Percentiles rank a stretch among this genome's conserved stretches.
phyloP scores from a whole-genome alignment of 1,140 invertebrate genomes.

The Drosophila subobscura region DNA sequence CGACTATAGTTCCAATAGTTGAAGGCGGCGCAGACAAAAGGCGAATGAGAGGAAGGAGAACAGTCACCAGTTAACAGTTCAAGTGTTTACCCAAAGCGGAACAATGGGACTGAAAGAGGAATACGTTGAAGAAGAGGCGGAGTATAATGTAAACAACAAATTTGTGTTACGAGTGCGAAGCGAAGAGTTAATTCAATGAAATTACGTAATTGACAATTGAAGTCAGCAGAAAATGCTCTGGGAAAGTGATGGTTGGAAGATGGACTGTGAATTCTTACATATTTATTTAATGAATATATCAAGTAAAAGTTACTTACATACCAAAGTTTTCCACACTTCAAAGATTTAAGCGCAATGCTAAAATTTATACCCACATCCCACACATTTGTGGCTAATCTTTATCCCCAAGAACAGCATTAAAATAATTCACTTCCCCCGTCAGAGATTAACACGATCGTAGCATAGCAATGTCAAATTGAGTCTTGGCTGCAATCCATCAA shows the following conservation, averaged over 20 bases:
- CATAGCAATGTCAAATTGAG: slow-evolving; percentile 42
- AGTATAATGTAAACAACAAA: slow-evolving; percentile 36
- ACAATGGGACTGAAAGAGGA: slow-evolving; percentile 32
- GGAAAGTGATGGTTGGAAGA: background rate
- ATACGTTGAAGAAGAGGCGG: background rate
- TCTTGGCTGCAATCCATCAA: slow-evolving; percentile 40
- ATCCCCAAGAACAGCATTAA: slow-evolving; percentile 22
- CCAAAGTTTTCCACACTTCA: background rate
- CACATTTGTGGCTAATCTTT: background rate
- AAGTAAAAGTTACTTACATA: background rate
- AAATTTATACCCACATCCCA: too few relatives aligned
- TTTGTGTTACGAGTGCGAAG: slow-evolving; percentile 35
- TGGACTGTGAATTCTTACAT: too few relatives aligned
- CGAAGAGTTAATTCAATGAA: slow-evolving; percentile 59
- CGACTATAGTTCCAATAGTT: slow-evolving; percentile 38
- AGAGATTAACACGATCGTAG: slow-evolving; percentile 28
- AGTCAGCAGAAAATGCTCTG: slow-evolving; percentile 27
- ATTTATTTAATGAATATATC: too few relatives aligned
- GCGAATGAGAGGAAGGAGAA: slow-evolving; percentile 22
- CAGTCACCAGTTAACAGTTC: slow-evolving; percentile 42
- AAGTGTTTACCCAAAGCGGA: slow-evolving; percentile 51
- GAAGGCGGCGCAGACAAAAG: slow-evolving; percentile 22
- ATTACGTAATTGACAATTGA: slow-evolving; percentile 56
- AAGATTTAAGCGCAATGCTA: background rate
- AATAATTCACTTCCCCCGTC: slow-evolving; percentile 36